These are phyloP conservation scores for Scolanthus callimorphus DNA, from an alignment of 92 coral and sea anemone species.

Conservation along the genomic window DNA sequence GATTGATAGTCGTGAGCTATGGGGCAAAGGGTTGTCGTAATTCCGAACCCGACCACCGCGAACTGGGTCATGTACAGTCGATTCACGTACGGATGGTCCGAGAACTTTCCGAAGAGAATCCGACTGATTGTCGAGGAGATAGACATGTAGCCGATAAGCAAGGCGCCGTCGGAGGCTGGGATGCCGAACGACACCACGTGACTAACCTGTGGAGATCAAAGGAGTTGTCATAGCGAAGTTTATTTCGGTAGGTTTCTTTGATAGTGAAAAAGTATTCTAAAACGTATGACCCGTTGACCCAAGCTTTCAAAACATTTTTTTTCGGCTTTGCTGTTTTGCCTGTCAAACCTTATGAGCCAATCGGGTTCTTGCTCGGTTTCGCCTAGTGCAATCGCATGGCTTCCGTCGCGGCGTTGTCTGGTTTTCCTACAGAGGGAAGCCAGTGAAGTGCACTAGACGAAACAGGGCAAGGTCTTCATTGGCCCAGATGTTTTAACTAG, in stretches of 20 bases:
- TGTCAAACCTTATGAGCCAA: too few species aligned
- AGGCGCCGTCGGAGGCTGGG: slow-evolving; percentile 51
- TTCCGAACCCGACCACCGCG: slow-evolving; percentile 80
- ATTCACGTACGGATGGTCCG: slow-evolving; percentile 92
- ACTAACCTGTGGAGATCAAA: slow-evolving; percentile 51
- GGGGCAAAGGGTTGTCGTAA: slow-evolving; percentile 68
- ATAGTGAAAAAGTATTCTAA: neutral
- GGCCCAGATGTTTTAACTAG: too few species aligned
- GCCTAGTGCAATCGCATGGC: too few species aligned
- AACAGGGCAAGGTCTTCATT: too few species aligned
- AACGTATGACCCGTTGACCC: too few species aligned
- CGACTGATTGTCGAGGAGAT: slow-evolving; percentile 90
- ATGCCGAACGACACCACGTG: slow-evolving; percentile 72
- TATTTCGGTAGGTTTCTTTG: neutral
- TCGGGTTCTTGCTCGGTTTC: too few species aligned
- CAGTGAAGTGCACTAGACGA: too few species aligned
- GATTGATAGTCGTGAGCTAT: slow-evolving; percentile 59
- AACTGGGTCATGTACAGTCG: slow-evolving; percentile 89
- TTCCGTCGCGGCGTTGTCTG: too few species aligned
- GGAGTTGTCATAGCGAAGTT: neutral
- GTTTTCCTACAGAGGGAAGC: too few species aligned
- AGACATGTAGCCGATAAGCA: slow-evolving; percentile 91
- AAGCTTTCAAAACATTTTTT: too few species aligned
- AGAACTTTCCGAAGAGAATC: slow-evolving; percentile 80
- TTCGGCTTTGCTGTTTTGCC: too few species aligned